These are phyloP conservation scores for Tetranychus urticae DNA, from an alignment of 1,140 invertebrate species.

Conservation along the genomic window DNA sequence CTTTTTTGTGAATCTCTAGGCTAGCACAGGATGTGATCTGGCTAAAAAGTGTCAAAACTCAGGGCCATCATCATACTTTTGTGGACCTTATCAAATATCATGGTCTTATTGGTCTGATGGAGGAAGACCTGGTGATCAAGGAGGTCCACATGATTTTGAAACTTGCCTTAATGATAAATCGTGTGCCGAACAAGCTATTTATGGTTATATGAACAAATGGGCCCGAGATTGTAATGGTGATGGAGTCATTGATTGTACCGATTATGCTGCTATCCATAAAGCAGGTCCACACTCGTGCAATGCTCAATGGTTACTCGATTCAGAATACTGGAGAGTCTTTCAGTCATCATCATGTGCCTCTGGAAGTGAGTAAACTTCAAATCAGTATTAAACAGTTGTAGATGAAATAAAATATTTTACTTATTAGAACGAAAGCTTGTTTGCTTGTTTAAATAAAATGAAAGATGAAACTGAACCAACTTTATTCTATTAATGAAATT, in stretches of 20 bases:
- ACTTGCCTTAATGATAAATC: constrained; percentile 45
- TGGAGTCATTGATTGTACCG: constrained; percentile 19
- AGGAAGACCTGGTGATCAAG: constrained; percentile 38
- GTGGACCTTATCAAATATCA: constrained; percentile 60
- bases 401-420: too few relatives aligned
- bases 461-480: too few relatives aligned
- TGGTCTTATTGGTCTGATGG: constrained; percentile 55
- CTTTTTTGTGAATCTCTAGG: background rate
- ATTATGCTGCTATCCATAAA: constrained; percentile 50
- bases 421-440: too few relatives aligned
- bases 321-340: constrained; percentile 8
- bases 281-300: constrained; percentile 3
- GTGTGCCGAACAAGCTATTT: constrained; percentile 44
- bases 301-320: constrained; percentile 6
- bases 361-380: background rate
- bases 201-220: constrained; percentile 50
- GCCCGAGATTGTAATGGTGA: constrained; percentile 58
- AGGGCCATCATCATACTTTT: constrained; percentile 18
- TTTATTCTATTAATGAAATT: too few relatives aligned
- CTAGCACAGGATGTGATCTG: constrained; percentile 11
- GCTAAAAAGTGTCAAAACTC: constrained; percentile 11
- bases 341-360: background rate
- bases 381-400: background rate
- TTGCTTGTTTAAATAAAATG: too few relatives aligned
- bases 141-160: constrained; percentile 31